Base-by-base conservation (phyloP, 2,113 vertebrate species). In the Sialia sialis region DNA sequence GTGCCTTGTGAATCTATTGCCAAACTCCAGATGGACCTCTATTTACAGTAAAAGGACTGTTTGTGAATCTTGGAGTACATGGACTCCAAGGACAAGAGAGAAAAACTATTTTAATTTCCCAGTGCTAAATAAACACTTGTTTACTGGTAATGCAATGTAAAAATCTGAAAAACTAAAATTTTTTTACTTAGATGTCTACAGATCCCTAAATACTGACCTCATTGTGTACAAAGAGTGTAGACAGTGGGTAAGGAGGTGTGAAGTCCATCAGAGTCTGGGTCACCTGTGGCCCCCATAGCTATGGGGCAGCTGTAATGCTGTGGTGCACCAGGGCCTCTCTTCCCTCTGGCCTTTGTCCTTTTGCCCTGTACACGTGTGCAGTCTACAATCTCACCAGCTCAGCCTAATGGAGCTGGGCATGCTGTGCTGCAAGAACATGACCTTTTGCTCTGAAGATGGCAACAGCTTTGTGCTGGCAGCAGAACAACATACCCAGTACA, bases 361-460 rank as follows among this genome's bases (percentile, higher is more conserved):
- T 83, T 93, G 88, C 82, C 75, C 59, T 14, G 22, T 20, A 21
- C 12, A 5, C 18, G 32, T 14, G 32, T 19, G 38, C 38, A 32
- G 43, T 10, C 58, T 7, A 29, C 5, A 7, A 44, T 72, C 44
- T 81, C 78, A 68, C 54, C 0, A 5, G 76, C 64, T 83, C 67
- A 64, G 82, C 1, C 11, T 36, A 18, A 54, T 1, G 1, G 75
- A 66, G 55, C 68, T 63, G 75, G 72, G 72, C 92, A 88, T 0
- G 0, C 15, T 25, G 73, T 75, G 69, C 90, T 52, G 76, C 60
- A 34, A 32, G 84, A 92, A 58, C 84, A 92, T 5, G 89, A 96
- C 88, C 93, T 93, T 93, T 94, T 95, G 86, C 94, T 96, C 93
- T 93, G 80, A 90, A 92, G 94, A 85, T 94, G 96, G 93, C 77